These are phyloP conservation scores for Drosophila subpulchrella DNA, from an alignment of 1,140 invertebrate genomes.

Conservation along the genomic window DNA sequence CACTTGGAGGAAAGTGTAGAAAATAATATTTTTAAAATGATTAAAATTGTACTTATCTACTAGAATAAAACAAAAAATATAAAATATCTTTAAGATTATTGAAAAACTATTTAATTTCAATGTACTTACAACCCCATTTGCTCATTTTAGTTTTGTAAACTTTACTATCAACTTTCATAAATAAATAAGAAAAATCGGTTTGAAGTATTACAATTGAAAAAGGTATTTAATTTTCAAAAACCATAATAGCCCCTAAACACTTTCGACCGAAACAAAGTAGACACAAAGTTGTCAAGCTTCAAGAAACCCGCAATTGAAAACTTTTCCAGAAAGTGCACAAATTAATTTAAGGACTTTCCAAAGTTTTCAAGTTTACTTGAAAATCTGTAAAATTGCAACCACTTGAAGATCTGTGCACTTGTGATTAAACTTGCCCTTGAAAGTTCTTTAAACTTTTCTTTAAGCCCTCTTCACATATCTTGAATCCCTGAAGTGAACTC, in stretches of 20 bases:
- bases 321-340: neutral
- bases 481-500: slow-evolving; percentile 6
- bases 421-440: neutral
- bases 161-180: neutral
- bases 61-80: too few relatives aligned
- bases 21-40: neutral
- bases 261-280: too few relatives aligned
- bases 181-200: too few relatives aligned
- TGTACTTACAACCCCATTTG: too few relatives aligned
- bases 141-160: neutral
- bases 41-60: neutral
- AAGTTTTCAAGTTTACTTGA: slow-evolving; percentile 5
- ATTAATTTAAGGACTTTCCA: slow-evolving; percentile 3
- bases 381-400: neutral
- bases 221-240: too few relatives aligned
- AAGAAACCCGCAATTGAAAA: neutral
- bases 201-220: too few relatives aligned
- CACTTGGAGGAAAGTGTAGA: neutral
- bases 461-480: slow-evolving; percentile 6
- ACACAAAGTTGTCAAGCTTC: neutral
- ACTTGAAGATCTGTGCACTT: slow-evolving; percentile 21
- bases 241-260: too few relatives aligned
- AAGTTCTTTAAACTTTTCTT: slow-evolving; percentile 17
- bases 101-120: too few relatives aligned
- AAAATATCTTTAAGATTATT: too few relatives aligned